Evolutionary conservation across 2,888 invertebrate genomes (phyloP).

Genomic region (Drosophila affinis): DNA sequence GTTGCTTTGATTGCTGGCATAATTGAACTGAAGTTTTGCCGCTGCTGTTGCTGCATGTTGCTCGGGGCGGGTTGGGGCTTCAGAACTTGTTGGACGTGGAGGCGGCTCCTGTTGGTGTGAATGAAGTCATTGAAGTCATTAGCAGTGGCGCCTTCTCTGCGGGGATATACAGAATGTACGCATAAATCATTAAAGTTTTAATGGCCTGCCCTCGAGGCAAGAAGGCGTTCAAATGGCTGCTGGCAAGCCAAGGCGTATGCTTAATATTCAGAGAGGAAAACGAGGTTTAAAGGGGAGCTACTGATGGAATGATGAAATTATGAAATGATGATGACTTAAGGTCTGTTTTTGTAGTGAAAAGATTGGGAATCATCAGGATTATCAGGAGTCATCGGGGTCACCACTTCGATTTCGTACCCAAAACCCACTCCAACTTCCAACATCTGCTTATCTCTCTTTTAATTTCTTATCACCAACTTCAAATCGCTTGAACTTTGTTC

Average conservation of each 20-base stretch:
- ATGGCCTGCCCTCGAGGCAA: slow-evolving; percentile 4
- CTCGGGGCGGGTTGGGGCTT: slow-evolving; percentile 1
- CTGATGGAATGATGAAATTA: neutral
- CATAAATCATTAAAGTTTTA: slow-evolving; percentile 32
- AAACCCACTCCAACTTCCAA: no score
- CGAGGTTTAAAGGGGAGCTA: neutral
- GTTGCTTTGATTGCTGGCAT: slow-evolving; percentile 37
- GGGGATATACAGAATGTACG: neutral
- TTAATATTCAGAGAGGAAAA: neutral
- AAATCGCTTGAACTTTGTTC: neutral
- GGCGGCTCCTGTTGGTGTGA: slow-evolving; percentile 14
- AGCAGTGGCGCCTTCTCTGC: slow-evolving; percentile 23
- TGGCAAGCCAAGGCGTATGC: neutral
- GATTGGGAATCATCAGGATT: no score
- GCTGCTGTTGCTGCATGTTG: slow-evolving; percentile 36
- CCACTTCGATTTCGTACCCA: no score
- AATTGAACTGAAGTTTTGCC: slow-evolving; percentile 15
- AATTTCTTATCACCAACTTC: no score
- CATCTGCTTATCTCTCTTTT: no score
- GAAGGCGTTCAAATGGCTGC: no score
- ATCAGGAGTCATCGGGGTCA: no score
- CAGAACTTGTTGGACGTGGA: neutral
- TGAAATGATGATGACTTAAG: neutral
- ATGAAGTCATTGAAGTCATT: slow-evolving; percentile 33
- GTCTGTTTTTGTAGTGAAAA: no score